Evolutionary conservation across 30 jellyfish, hydroid and myxozoan species (phyloP).

Genomic region (Euphysa ruthae): DNA sequence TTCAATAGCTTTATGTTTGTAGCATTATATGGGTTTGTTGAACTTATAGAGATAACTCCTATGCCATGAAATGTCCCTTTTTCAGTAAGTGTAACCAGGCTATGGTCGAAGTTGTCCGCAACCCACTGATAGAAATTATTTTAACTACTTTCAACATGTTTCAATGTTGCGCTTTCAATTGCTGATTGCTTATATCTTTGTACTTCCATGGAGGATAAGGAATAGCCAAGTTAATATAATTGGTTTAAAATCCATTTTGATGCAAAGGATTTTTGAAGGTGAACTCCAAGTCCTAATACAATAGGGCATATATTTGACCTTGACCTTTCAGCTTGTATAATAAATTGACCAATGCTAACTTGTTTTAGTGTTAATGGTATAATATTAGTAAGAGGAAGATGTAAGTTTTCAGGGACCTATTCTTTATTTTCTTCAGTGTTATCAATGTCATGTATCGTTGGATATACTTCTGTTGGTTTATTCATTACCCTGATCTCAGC

Average conservation of each 20-base stretch:
- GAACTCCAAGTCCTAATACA: constrained; percentile 40
- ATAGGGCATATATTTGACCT: constrained; percentile 20
- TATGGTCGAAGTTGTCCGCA: constrained; percentile 41
- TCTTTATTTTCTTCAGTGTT: not conserved
- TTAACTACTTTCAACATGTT: not conserved
- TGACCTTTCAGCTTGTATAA: constrained; percentile 41
- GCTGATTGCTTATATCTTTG: constrained; percentile 42
- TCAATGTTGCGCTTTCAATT: constrained; percentile 9
- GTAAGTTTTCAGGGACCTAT: constrained; percentile 29
- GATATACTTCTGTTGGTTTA: not conserved
- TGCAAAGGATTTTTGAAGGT: constrained; percentile 28
- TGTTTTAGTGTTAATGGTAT: too few relatives aligned
- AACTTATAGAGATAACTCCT: too few relatives aligned
- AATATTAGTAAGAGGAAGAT: not conserved
- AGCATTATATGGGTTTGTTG: too few relatives aligned
- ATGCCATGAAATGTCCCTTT: too few relatives aligned
- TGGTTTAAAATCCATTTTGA: constrained; percentile 47
- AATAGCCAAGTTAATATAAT: constrained; percentile 32
- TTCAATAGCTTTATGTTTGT: too few relatives aligned
- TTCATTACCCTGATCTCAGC: constrained; percentile 10
- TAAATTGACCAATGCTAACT: constrained; percentile 20
- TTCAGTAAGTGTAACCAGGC: too few relatives aligned
- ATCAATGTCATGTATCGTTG: constrained; percentile 13
- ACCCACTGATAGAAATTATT: constrained; percentile 25
- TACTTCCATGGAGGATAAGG: constrained; percentile 24